Base-by-base conservation (phyloP, 2,888 invertebrate species). In the Gerris lacustris region DNA sequence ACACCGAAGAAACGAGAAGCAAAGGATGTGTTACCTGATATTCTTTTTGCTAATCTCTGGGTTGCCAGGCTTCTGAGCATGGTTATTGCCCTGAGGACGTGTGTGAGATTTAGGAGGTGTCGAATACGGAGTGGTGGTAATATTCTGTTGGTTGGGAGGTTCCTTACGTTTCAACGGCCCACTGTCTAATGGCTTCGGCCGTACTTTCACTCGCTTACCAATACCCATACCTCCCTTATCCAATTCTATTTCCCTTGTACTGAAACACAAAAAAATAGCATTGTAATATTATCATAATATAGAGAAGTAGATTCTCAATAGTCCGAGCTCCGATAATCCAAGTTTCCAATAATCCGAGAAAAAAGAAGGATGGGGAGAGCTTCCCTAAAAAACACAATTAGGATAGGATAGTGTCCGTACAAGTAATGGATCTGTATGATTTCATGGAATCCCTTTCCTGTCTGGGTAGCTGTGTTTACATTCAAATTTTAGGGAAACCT, bases 211-310 rank as follows among this genome's bases (percentile, higher is more conserved):
- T 80, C 91, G 91, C 76, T 92, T 86, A 72, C 94, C 93, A 78
- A 94, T 92, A 31, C 31, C 31, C 31, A 31, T 31, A 82, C 92
- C 91, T 78, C 90, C 91, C 82, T 91, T 92, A 77, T 76, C 75
- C 43, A 91, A 90, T 82, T 95, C 94, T 80, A 96, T 95, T 81
- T 93, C 95, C 81, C 94, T 89, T 78, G 94, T 92, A 84, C 94
- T 93, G 83, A 69, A 85, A 85, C 73, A 77, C 77, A 74, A 70
- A 31, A 1, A 31, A 31, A 31, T 31, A 31, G 4, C 31, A 31
- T 31, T 31, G 31, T 31, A 31, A 31, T 31, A 31, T 31, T 4
- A 31, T 31, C 31, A 4, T 31, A 31, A 31, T 31, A 31, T 31
- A 31, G 31, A 4, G 31, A n/a, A n/a, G n/a, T n/a, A n/a, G n/a